phyloP scores from a whole-genome alignment of 37 sponge, comb jelly and placozoan species.

The Eunapius fragilis region DNA sequence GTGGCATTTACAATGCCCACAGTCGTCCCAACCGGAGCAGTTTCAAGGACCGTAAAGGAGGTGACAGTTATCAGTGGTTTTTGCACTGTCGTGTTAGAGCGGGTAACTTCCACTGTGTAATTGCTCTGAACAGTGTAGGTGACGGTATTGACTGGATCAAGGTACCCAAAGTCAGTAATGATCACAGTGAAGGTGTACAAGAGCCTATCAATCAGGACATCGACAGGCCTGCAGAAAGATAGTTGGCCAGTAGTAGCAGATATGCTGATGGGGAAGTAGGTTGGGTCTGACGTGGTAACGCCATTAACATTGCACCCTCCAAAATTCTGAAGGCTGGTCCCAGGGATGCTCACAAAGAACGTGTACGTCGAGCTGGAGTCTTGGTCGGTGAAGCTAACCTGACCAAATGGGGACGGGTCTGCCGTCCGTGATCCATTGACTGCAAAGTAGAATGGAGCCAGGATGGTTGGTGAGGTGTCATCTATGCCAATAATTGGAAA shows the following conservation, averaged over 20 bases:
- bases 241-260: conserved; percentile 24
- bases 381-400: conserved; percentile 24
- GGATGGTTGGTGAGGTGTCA: conserved; percentile 64
- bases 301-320: conserved; percentile 20
- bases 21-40: neutral
- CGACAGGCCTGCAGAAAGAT: conserved; percentile 30
- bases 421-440: conserved; percentile 36
- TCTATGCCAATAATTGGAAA: conserved; percentile 67
- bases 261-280: conserved; percentile 30
- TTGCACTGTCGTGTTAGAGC: neutral
- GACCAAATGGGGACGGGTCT: conserved; percentile 6
- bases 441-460: conserved; percentile 20
- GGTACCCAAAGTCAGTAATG: conserved; percentile 42
- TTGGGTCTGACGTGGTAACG: neutral
- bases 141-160: neutral
- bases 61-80: neutral
- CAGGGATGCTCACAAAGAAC: conserved; percentile 12
- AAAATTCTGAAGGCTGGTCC: neutral
- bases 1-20: neutral
- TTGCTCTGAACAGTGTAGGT: conserved; percentile 33
- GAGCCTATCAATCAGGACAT: conserved; percentile 24
- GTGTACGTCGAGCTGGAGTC: conserved; percentile 32
- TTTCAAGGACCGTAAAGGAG: neutral
- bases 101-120: neutral
- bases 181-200: conserved; percentile 23